phyloP scores from a whole-genome alignment of 2,797 vertebrate species.

The Garrulus glandarius region DNA sequence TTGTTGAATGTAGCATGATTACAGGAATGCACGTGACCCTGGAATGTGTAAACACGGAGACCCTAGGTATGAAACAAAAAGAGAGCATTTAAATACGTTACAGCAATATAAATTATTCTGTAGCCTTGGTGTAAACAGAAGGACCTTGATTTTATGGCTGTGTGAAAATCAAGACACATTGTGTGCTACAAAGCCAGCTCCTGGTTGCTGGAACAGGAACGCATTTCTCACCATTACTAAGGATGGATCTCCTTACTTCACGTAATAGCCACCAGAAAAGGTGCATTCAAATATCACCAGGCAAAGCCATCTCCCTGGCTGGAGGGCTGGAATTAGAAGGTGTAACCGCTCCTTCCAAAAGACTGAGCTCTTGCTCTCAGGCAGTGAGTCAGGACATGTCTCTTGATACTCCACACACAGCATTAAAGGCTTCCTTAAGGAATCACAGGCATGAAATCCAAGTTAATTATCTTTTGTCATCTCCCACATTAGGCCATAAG shows the following conservation, averaged over 20 bases:
- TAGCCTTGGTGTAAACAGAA: not conserved
- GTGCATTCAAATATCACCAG: not conserved
- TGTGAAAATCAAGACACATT: not conserved
- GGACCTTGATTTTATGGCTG: not conserved
- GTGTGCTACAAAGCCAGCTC: not conserved
- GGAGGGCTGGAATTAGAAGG: not conserved
- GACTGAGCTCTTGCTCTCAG: not conserved
- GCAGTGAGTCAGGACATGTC: not conserved
- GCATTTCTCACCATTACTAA: not conserved
- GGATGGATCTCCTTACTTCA: not conserved
- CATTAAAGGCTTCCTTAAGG: not conserved
- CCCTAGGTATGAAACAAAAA: conserved; percentile 50
- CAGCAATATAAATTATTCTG: not conserved
- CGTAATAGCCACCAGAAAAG: not conserved
- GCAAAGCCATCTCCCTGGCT: not conserved
- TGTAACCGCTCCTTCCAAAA: not conserved
- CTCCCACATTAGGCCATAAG: not conserved
- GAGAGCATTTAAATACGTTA: not conserved
- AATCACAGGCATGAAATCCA: conserved; percentile 32
- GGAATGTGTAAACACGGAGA: conserved; percentile 74
- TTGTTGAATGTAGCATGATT: conserved; percentile 77
- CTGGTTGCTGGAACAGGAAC: not conserved
- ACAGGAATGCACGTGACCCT: conserved; percentile 80
- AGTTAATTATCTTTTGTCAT: conserved; percentile 41
- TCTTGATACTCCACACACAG: not conserved